phyloP scores from a whole-genome alignment of 2,797 vertebrate species.

The Bovichtus diacanthus region DNA sequence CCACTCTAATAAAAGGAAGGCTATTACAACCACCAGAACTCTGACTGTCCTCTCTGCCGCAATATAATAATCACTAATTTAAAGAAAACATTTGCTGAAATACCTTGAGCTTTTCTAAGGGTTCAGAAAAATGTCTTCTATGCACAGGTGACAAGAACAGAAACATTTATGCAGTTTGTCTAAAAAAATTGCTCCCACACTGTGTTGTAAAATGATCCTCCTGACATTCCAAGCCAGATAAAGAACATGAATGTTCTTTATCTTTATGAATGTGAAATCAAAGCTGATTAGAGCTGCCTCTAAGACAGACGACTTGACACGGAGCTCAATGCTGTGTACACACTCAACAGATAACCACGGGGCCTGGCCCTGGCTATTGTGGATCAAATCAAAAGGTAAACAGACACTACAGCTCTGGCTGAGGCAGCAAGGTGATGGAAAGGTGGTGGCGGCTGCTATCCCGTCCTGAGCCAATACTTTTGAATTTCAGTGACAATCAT shows the following conservation, averaged over 20 bases:
- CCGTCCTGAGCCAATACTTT: conserved; percentile 21
- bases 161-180: conserved; percentile 11
- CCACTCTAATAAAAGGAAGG: conserved; percentile 8
- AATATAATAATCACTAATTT: conserved; percentile 17
- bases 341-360: conserved; percentile 64
- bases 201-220: conserved; percentile 34
- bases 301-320: conserved; percentile 40
- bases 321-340: conserved; percentile 54
- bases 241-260: no score
- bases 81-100: conserved; percentile 20
- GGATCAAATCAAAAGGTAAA: conserved; percentile 68
- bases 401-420: conserved; percentile 12
- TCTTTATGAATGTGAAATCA: no score
- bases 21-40: conserved; percentile 19
- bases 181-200: conserved; percentile 11
- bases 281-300: conserved; percentile 54
- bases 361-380: conserved; percentile 47
- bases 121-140: neutral
- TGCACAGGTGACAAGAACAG: conserved; percentile 4
- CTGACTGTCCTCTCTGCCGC: neutral
- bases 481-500: conserved; percentile 49
- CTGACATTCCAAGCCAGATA: conserved; percentile 38
- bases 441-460: neutral
- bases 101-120: neutral
- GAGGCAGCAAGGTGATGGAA: neutral